These are phyloP conservation scores for cattle (Bos taurus) DNA, from an alignment of 2,113 vertebrate genomes.

Conservation along the genomic window ARS-UCD2.0 NC_037352.1:27170501-27171000, in stretches of 20 bases:
- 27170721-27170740: neutral
- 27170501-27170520: neutral
- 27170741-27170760: slow-evolving; percentile 12
- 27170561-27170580: neutral
- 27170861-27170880: neutral
- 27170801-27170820: neutral
- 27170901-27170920: slow-evolving; percentile 20
- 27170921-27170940: slow-evolving; percentile 22
- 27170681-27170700: slow-evolving; percentile 10
- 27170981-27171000: neutral
- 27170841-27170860: neutral
- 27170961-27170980: neutral
- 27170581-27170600: neutral
- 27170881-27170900: slow-evolving; percentile 6
- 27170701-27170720: neutral
- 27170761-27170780: neutral
- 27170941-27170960: slow-evolving; percentile 22
- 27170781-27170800: neutral
- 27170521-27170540: slow-evolving; percentile 7
- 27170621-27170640: neutral
- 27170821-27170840: neutral
- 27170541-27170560: neutral
- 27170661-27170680: neutral
- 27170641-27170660: neutral
- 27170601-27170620: neutral